Base-by-base conservation (phyloP, 2,888 invertebrate species). In the Incurvaria masculella region DNA sequence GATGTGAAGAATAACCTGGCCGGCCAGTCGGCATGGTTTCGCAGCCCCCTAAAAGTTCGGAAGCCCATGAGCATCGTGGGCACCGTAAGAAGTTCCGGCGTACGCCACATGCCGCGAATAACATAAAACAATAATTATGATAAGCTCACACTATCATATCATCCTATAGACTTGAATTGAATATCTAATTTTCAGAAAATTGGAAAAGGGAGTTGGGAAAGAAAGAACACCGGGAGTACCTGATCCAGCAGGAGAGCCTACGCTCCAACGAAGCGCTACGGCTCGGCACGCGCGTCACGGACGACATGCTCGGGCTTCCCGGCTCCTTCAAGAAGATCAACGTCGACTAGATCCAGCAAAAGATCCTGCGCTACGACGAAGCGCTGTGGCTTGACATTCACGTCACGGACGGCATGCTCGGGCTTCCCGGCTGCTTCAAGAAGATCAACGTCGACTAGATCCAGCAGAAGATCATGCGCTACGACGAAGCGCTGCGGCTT, bases 201-300 rank as follows among this genome's bases (percentile, higher is more conserved):
- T 46, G 46, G 46, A 20, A 41, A 2, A 14, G 16, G n/a, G 46
- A 46, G 41, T 23, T 46, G 16, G 4, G 27, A 8, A 41, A 42
- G 26, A 41, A 46, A 16, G 18, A 23, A 2, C n/a, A 18, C 2
- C 21, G 39, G 3, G 16, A 46, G 27, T 46, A 46, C n/a, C 20
- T 42, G 20, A n/a, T 26, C 10, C 19, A 23, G 14, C 46, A 41
- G 26, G 46, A 46, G 20, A 41, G n/a, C 3, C 26, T 46, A 8
- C 21, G 18, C 16, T 16, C 41, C n/a, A 41, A 46, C 18, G 46
- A 46, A 27, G 19, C 11, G 14, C 33, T 33, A 4, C 4, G 33
- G 14, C 33, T 33, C 33, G 33, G 33, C 33, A n/a, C 8, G 3
- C 33, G 33, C 14, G 33, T 14, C 33, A 8, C 33, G 11, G 33